Percentiles rank a stretch among this genome's conserved stretches.
Evolutionary conservation across 1,140 invertebrate species (phyloP).

Genomic region (Drosophila micromelanica): DNA sequence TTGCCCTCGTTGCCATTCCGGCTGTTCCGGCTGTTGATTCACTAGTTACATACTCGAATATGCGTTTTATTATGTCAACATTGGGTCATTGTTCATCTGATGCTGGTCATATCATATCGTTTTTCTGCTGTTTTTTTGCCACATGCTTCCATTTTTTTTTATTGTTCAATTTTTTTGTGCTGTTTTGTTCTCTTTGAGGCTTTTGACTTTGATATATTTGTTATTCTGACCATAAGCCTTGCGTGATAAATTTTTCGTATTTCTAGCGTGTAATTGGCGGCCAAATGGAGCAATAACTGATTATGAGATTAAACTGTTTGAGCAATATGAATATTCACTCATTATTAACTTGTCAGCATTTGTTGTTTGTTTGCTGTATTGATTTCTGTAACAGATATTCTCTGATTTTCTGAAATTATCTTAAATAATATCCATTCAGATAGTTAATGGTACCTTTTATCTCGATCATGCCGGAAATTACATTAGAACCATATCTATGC

Average conservation of each 20-base stretch:
- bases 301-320: not conserved
- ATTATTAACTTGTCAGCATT: not conserved
- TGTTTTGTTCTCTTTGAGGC: constrained; percentile 53
- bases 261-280: constrained; percentile 60
- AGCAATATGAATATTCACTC: not conserved
- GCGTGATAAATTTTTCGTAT: constrained; percentile 66
- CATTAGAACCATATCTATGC: constrained; percentile 32
- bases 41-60: constrained; percentile 66
- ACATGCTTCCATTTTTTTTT: constrained; percentile 11
- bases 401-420: constrained; percentile 1
- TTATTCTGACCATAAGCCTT: constrained; percentile 70
- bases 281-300: constrained; percentile 6
- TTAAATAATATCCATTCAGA: not conserved
- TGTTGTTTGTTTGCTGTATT: too few species aligned
- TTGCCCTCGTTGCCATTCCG: constrained; percentile 13
- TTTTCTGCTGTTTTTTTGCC: constrained; percentile 20
- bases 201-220: constrained; percentile 80
- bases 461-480: constrained; percentile 63
- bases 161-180: constrained; percentile 15
- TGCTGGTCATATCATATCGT: constrained; percentile 46
- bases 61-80: constrained; percentile 81
- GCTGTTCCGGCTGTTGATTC: constrained; percentile 53
- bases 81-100: constrained; percentile 70
- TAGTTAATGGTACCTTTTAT: constrained; percentile 8
- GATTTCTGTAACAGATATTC: too few species aligned